Evolutionary conservation across 2,113 vertebrate genomes (phyloP).

Genomic region (human (Homo sapiens)): GRCh38 chr12:108446001-108446500

Average conservation of each 20-base stretch:
- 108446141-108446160: no score
- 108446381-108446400: not conserved
- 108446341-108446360: not conserved
- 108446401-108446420: not conserved
- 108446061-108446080: no score
- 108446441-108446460: not conserved
- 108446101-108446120: not conserved
- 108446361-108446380: not conserved
- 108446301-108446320: no score
- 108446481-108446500: not conserved
- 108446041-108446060: not conserved
- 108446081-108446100: no score
- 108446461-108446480: not conserved
- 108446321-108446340: accelerated
- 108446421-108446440: not conserved
- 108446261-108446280: no score
- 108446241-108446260: no score
- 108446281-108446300: no score
- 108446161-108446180: no score
- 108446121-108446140: not conserved
- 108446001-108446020: not conserved
- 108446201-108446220: no score
- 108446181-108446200: no score
- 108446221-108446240: no score
- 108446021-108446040: not conserved